These are phyloP conservation scores for Urosaurus nigricauda DNA, from an alignment of 2,797 vertebrate genomes.

Conservation along the genomic window DNA sequence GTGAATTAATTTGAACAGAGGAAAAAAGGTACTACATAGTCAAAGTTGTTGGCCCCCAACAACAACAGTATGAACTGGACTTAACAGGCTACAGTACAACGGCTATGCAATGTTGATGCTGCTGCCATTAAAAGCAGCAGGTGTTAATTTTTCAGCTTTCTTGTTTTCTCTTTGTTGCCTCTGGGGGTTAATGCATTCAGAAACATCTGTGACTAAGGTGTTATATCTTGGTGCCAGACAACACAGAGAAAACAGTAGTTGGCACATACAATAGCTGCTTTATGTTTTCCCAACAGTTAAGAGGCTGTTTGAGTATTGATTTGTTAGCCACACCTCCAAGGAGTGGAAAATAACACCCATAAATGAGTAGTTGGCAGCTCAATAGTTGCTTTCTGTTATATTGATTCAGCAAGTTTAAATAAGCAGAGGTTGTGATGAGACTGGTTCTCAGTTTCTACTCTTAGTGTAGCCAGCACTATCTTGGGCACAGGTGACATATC, in stretches of 20 bases:
- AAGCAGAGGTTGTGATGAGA: background rate
- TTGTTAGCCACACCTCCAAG: background rate
- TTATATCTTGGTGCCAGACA: background rate
- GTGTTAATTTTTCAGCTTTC: background rate
- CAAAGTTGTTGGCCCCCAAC: background rate
- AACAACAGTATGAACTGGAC: background rate
- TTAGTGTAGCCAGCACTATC: background rate
- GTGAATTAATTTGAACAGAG: background rate
- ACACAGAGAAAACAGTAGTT: background rate
- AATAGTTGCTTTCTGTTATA: background rate
- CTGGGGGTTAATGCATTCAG: background rate
- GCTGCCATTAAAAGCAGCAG: background rate
- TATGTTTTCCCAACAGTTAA: constrained; percentile 4
- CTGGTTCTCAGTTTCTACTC: background rate
- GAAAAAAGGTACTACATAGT: background rate
- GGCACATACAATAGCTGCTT: background rate
- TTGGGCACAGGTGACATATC: background rate
- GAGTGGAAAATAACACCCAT: background rate
- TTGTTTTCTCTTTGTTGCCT: background rate
- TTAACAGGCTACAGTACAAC: background rate
- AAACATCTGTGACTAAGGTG: background rate
- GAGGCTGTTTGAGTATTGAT: constrained; percentile 10
- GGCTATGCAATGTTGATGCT: background rate
- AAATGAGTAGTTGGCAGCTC: background rate
- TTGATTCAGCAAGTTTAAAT: constrained; percentile 8